These are phyloP conservation scores for Lophura nycthemera DNA, from an alignment of 2,113 vertebrate species.

Conservation along the genomic window DNA sequence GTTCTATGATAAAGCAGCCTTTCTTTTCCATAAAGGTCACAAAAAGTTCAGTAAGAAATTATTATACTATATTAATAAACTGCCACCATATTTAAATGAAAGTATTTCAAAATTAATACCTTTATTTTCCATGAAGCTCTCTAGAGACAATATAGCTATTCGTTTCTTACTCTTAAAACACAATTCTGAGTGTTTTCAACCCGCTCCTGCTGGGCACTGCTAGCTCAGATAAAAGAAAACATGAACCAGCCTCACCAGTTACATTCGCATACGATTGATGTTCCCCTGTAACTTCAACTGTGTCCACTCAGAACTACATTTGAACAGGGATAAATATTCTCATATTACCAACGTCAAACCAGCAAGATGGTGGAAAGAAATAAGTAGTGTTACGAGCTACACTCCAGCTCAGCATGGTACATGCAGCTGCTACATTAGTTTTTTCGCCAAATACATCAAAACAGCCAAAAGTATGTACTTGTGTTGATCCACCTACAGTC, in stretches of 20 bases:
- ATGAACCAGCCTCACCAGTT: not conserved
- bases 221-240: not conserved
- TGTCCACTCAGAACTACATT: not conserved
- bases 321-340: not conserved
- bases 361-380: not conserved
- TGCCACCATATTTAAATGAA: not conserved
- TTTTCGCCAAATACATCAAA: not conserved
- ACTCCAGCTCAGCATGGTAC: not conserved
- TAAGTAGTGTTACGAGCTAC: not conserved
- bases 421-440: not conserved
- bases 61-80: not conserved
- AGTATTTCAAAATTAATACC: not conserved
- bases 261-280: not conserved
- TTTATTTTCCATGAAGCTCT: not conserved
- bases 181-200: not conserved
- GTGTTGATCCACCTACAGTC: not conserved
- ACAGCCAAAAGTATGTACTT: not conserved
- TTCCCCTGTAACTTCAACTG: not conserved
- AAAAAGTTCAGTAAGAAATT: not conserved
- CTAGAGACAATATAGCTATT: not conserved
- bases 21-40: not conserved
- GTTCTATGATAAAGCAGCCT: not conserved
- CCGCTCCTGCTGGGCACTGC: rapidly evolving
- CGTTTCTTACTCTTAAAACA: not conserved
- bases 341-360: not conserved